Evolutionary conservation across 2,888 invertebrate species (phyloP), one percentile per base, ranked within the genome.

Genomic region (Parochlus steinenii): DNA sequence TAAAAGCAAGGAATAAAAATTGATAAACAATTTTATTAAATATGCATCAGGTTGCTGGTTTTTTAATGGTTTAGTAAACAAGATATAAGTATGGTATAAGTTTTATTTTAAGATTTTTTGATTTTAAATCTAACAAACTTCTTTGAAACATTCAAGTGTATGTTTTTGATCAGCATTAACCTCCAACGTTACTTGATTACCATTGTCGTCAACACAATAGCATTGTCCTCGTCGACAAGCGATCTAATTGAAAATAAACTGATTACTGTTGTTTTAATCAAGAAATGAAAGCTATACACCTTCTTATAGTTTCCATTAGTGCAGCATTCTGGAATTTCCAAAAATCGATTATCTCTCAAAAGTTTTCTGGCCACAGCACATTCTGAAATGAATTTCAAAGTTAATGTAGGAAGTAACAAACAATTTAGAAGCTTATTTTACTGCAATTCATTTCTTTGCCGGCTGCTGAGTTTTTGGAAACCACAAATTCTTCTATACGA

Each of bases 191-290:
- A 52, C 46, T 50, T 74, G 74, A 31, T 64, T 52, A 1, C 75
- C 76, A 44, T 73, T 60, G 0, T 48, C 41, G 47, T 76, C 68
- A 0, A 76, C 73, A 47, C 77, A 77, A 25, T 66, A 65, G 45
- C 74, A 76, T 19, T 54, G 43, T 0, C 70, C 69, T 3, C 69
- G 61, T 6, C 68, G 62, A 47, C 74, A 75, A 47, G 76, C 75
- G 31, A 69, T 56, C 4, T 47, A 45, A 25, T 31, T 24, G 3
- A 22, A 38, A 28, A n/a, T 15, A 24, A 23, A 22, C 12, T 17
- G 16, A 25, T 27, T 14, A 20, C 18, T 29, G 31, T 23, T 11
- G 17, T 14, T 20, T 33, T 16, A 16, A 38, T 12, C 6, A 16
- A 18, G 11, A 32, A 39, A 30, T 15, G 24, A 17, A 37, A 25